phyloP scores from a whole-genome alignment of 2,888 invertebrate species.

The Dryomyza anilis region DNA sequence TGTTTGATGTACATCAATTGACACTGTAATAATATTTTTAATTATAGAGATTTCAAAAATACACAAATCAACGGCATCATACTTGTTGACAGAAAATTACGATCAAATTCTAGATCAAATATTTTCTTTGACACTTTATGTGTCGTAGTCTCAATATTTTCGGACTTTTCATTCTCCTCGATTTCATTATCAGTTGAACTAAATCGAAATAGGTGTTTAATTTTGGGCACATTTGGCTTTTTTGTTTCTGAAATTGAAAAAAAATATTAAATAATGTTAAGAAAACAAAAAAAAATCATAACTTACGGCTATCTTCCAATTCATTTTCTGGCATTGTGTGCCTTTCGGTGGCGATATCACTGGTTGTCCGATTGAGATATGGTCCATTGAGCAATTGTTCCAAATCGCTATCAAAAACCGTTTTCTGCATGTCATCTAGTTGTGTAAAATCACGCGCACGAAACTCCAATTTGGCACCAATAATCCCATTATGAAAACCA shows the following conservation, averaged over 20 bases:
- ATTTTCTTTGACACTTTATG: slow-evolving; percentile 37
- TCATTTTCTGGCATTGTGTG: slow-evolving; percentile 23
- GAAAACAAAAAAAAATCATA: not conserved
- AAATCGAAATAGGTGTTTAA: slow-evolving; percentile 46
- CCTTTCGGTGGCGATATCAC: slow-evolving; percentile 8
- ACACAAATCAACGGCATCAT: too few relatives aligned
- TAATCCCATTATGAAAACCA: slow-evolving; percentile 49
- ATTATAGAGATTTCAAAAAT: not conserved
- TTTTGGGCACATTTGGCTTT: slow-evolving; percentile 43
- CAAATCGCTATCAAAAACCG: slow-evolving; percentile 45
- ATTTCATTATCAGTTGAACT: slow-evolving; percentile 30
- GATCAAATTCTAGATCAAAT: slow-evolving; percentile 46
- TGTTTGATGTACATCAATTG: slow-evolving; percentile 49
- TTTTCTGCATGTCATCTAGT: slow-evolving; percentile 43
- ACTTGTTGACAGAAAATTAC: slow-evolving; percentile 47
- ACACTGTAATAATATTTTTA: slow-evolving; percentile 37
- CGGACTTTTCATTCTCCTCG: slow-evolving; percentile 12
- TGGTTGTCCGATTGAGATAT: slow-evolving; percentile 19
- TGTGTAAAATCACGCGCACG: slow-evolving; percentile 44
- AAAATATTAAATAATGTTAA: not conserved
- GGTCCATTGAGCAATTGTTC: slow-evolving; percentile 38
- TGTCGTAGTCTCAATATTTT: slow-evolving; percentile 27
- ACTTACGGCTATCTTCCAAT: slow-evolving; percentile 21
- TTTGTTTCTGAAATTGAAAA: slow-evolving; percentile 35
- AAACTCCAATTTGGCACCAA: slow-evolving; percentile 53